Conservation (phyloP, 2,797 vertebrate genomes). For the Odontamblyopus lacepedii region DNA sequence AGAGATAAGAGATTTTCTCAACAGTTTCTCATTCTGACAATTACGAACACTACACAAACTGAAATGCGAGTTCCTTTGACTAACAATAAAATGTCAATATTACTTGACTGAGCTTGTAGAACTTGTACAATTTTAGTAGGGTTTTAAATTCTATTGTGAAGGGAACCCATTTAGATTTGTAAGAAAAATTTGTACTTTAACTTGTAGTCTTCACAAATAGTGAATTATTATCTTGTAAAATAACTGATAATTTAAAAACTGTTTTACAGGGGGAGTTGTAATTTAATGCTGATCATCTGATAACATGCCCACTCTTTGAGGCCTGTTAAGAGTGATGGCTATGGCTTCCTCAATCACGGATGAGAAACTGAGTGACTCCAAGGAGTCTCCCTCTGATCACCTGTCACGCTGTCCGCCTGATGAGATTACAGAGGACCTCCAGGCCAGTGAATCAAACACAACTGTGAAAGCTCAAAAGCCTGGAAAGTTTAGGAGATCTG, state of each 20-base stretch:
- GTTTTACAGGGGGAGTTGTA: constrained; percentile 45
- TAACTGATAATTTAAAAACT: constrained; percentile 5
- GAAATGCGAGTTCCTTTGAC: background rate
- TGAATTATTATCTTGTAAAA: background rate
- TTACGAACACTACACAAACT: background rate
- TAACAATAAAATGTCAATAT: no score
- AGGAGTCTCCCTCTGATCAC: constrained; percentile 47
- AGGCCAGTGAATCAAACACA: constrained; percentile 48
- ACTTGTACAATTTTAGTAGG: background rate
- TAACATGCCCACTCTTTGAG: constrained; percentile 41
- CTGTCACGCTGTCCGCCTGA: constrained; percentile 43
- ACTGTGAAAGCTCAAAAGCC: constrained; percentile 75
- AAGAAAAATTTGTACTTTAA: no score
- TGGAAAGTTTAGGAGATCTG: constrained; percentile 88
- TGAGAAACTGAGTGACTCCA: constrained; percentile 58
- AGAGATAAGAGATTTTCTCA: background rate
- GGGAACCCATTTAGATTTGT: no score
- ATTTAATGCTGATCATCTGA: constrained; percentile 20
- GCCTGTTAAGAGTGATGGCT: constrained; percentile 44
- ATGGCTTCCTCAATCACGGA: constrained; percentile 80
- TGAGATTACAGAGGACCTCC: constrained; percentile 59
- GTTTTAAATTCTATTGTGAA: background rate
- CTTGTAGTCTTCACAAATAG: background rate
- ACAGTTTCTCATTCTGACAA: background rate
- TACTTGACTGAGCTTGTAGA: background rate